Percentiles rank a stretch among this genome's conserved stretches.
Conservation (phyloP, 2,113 vertebrate genomes). For the Toxostoma redivivum region DNA sequence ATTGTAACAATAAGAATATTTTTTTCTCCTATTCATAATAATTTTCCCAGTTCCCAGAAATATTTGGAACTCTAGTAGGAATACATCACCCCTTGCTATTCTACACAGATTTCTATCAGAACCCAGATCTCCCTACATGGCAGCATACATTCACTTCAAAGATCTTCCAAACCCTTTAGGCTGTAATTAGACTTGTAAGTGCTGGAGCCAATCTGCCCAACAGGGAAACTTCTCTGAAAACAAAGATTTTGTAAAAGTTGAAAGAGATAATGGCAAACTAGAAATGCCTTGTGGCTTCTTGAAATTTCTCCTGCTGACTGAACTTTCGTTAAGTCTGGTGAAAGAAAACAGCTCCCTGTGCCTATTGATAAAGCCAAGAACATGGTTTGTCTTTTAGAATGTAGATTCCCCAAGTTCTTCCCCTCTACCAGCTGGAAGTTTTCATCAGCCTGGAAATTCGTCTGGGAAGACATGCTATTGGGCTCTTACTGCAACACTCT, state of each 20-base stretch:
- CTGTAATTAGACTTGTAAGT: constrained; percentile 29
- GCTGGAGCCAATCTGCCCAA: constrained; percentile 37
- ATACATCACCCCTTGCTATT: not conserved
- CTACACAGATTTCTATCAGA: not conserved
- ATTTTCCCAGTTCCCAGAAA: not conserved
- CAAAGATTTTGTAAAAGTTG: not conserved
- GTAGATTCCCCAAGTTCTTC: not conserved
- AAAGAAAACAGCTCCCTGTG: not conserved
- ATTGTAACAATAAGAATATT: not conserved
- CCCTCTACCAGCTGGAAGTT: not conserved
- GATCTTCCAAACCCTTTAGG: not conserved
- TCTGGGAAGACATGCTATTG: not conserved
- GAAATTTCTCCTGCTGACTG: constrained; percentile 5
- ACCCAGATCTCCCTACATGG: not conserved
- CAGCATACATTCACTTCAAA: constrained; percentile 27
- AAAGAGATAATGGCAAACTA: constrained; percentile 19
- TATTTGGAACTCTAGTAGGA: not conserved
- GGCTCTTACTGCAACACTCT: not conserved
- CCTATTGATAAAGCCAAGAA: not conserved
- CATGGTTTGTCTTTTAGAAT: not conserved
- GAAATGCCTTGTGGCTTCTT: constrained; percentile 19
- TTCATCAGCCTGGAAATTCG: not conserved
- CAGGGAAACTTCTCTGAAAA: constrained; percentile 24
- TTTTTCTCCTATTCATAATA: not conserved
- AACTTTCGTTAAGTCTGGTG: not conserved